Evolutionary conservation across 1,140 invertebrate species (phyloP).

Genomic region (Riptortus pedestris): DNA sequence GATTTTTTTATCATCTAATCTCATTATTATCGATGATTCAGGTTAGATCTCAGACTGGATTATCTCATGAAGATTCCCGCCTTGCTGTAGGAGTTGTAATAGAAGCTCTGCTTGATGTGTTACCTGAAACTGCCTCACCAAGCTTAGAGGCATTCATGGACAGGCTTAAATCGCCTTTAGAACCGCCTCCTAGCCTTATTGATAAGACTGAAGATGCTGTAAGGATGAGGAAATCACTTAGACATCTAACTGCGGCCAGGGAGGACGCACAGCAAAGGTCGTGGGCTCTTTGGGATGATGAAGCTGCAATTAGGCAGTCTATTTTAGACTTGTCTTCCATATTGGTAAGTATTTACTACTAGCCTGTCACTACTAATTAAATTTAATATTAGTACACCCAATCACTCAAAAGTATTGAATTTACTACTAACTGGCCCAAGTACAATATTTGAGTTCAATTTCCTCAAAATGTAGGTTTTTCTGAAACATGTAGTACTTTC

Average conservation of each 20-base stretch:
- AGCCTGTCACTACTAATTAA: neutral
- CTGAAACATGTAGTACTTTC: too few relatives aligned
- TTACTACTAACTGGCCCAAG: too few relatives aligned
- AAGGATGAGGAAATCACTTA: slow-evolving; percentile 65
- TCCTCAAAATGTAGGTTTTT: too few relatives aligned
- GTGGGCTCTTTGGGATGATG: slow-evolving; percentile 88
- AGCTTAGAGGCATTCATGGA: slow-evolving; percentile 24
- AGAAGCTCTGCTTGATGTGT: slow-evolving; percentile 33
- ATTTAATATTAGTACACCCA: too few relatives aligned
- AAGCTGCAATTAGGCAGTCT: slow-evolving; percentile 69
- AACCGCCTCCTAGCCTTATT: slow-evolving; percentile 44
- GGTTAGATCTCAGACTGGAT: slow-evolving; percentile 67
- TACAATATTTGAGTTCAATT: too few relatives aligned
- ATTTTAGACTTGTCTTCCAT: slow-evolving; percentile 75
- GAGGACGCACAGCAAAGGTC: slow-evolving; percentile 87
- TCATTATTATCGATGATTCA: too few relatives aligned
- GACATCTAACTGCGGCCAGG: slow-evolving; percentile 71
- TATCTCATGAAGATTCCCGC: slow-evolving; percentile 77
- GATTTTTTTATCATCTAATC: too few relatives aligned
- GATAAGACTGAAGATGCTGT: slow-evolving; percentile 65
- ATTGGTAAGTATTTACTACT: slow-evolving; percentile 48
- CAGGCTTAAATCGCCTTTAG: slow-evolving; percentile 18
- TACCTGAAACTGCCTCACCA: slow-evolving; percentile 19
- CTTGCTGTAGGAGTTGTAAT: slow-evolving; percentile 71
- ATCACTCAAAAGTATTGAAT: too few relatives aligned